Evolutionary conservation across 2,797 vertebrate species (phyloP).

Genomic region (Phrynocephalus guinanensis): DNA sequence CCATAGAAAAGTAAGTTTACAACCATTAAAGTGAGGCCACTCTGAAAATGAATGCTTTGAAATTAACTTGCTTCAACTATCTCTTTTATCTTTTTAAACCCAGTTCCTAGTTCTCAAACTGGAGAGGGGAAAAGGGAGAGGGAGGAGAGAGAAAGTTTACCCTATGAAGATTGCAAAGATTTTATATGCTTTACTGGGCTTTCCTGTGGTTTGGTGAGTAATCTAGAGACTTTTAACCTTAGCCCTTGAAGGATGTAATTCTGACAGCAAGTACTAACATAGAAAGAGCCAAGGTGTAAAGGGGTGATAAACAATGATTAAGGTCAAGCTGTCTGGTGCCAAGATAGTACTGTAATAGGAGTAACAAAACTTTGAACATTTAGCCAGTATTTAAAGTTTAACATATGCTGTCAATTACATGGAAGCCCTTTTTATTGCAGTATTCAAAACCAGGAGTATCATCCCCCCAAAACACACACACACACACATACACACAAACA

Average conservation of each 20-base stretch:
- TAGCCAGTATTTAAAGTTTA: background rate
- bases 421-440: background rate
- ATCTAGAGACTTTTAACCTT: slow-evolving; percentile 36
- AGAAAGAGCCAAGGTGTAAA: slow-evolving; percentile 46
- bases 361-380: background rate
- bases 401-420: slow-evolving; percentile 2
- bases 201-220: slow-evolving; percentile 44
- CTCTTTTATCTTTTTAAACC: background rate
- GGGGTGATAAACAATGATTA: slow-evolving; percentile 47
- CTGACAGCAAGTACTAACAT: slow-evolving; percentile 45
- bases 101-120: background rate
- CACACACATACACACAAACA: too few species aligned
- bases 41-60: background rate
- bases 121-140: background rate
- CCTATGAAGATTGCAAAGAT: background rate
- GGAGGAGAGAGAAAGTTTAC: background rate
- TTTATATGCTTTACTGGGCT: slow-evolving; percentile 33
- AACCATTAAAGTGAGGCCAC: background rate
- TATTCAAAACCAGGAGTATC: background rate
- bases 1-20: background rate
- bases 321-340: slow-evolving; percentile 36
- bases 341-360: slow-evolving; percentile 36
- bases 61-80: background rate
- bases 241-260: slow-evolving; percentile 51
- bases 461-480: too few species aligned